phyloP scores from a whole-genome alignment of 2,797 vertebrate species.

The Cygnus olor region DNA sequence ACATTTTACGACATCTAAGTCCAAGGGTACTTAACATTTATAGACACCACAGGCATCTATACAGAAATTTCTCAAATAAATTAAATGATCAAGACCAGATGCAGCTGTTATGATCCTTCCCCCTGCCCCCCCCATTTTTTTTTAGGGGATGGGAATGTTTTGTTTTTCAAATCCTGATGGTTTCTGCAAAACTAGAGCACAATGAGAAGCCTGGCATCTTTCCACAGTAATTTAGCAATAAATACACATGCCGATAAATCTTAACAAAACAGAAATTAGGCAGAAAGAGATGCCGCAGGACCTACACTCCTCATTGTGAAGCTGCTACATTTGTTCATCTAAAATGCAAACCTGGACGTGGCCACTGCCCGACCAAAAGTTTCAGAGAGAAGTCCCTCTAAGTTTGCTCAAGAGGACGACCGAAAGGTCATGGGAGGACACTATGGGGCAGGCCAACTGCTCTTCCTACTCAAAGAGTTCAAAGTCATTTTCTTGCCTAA shows the following conservation, averaged over 20 bases:
- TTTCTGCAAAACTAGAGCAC: conserved; percentile 37
- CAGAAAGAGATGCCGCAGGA: neutral
- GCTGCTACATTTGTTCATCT: neutral
- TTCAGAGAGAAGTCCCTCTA: neutral
- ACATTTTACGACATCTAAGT: neutral
- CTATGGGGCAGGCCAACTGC: neutral
- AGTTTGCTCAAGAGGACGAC: neutral
- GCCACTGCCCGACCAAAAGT: neutral
- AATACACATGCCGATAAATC: conserved; percentile 19
- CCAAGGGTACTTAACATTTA: conserved; percentile 2
- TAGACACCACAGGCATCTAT: neutral
- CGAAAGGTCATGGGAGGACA: conserved; percentile 45
- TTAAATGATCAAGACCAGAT: conserved; percentile 24
- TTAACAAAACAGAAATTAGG: conserved; percentile 39
- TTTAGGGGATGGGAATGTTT: conserved; percentile 40
- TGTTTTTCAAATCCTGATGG: conserved; percentile 24
- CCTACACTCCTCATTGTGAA: neutral
- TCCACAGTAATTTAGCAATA: conserved; percentile 28
- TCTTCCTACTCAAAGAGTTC: neutral
- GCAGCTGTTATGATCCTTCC: neutral
- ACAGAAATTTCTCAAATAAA: neutral
- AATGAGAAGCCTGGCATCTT: neutral
- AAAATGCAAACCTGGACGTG: neutral
- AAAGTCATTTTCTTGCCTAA: neutral
- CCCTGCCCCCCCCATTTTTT: neutral